These are phyloP conservation scores for Lophura swinhoii DNA, from an alignment of 2,797 vertebrate species.

Conservation along the genomic window DNA sequence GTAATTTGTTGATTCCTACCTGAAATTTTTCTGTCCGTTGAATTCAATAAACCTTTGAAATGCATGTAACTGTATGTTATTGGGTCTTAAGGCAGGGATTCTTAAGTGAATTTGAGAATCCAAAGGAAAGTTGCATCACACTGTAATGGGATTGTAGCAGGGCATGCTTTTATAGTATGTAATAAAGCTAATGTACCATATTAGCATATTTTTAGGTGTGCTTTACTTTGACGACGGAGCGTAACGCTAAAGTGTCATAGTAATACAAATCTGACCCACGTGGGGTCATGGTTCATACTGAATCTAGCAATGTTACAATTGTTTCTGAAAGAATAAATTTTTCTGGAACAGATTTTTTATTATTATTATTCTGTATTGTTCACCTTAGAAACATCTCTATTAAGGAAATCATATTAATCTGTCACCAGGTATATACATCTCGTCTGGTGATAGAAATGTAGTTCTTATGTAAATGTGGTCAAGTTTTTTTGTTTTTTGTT, in stretches of 20 bases:
- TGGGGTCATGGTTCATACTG: not conserved
- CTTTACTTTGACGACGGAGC: not conserved
- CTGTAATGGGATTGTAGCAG: not conserved
- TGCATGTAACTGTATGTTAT: not conserved
- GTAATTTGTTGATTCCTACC: not conserved
- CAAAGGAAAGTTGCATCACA: not conserved
- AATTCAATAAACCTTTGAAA: not conserved
- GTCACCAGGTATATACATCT: not conserved
- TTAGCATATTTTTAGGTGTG: not conserved
- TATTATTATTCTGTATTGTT: not conserved
- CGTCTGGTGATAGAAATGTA: not conserved
- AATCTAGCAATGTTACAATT: not conserved
- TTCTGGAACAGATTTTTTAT: not conserved
- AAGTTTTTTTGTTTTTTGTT: no score
- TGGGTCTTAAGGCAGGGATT: not conserved
- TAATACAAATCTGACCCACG: not conserved
- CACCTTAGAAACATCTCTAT: not conserved
- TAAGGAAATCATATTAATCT: not conserved
- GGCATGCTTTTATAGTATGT: not conserved
- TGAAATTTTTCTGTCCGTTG: not conserved
- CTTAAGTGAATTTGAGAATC: slow-evolving; percentile 43
- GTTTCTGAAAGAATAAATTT: not conserved
- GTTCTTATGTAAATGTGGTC: not conserved
- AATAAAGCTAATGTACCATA: slow-evolving; percentile 22
- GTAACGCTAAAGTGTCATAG: not conserved